phyloP scores from a whole-genome alignment of 2,888 invertebrate genomes.

The Epistrophella euchroma region DNA sequence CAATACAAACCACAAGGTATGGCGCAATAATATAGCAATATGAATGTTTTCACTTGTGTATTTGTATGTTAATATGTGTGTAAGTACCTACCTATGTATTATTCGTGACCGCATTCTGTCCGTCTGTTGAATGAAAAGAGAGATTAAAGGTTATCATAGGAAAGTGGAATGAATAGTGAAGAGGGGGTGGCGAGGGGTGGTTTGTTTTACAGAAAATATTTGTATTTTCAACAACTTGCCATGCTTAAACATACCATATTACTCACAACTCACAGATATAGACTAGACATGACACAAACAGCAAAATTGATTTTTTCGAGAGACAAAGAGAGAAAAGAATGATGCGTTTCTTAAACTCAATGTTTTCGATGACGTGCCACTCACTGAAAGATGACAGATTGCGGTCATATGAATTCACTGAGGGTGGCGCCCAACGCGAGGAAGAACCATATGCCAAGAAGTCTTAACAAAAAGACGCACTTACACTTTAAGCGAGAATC shows the following conservation, averaged over 20 bases:
- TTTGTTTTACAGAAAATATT: conserved; percentile 9
- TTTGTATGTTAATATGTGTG: not conserved
- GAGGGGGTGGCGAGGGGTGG: not conserved
- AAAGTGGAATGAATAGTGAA: not conserved
- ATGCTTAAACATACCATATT: not conserved
- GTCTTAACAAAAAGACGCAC: not conserved
- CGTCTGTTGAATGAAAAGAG: conserved; percentile 53
- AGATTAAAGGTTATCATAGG: conserved; percentile 70
- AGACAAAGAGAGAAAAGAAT: not conserved
- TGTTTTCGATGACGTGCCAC: conserved; percentile 20
- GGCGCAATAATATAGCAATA: conserved; percentile 28
- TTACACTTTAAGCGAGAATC: conserved; percentile 36
- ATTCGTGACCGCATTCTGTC: conserved; percentile 70
- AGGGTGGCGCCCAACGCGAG: conserved; percentile 54
- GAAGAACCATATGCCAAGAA: conserved; percentile 17
- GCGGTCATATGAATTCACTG: conserved; percentile 49
- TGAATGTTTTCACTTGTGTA: conserved; percentile 27
- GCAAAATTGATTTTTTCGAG: conserved; percentile 24
- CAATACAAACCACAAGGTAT: conserved; percentile 5
- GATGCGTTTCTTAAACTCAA: conserved; percentile 6
- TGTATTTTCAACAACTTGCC: conserved; percentile 17
- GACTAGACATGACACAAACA: conserved; percentile 3
- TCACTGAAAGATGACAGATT: conserved; percentile 48
- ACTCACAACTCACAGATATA: conserved; percentile 10
- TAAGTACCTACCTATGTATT: not conserved